phyloP scores from a whole-genome alignment of 2,113 vertebrate species.

The Dascyllus trimaculatus region DNA sequence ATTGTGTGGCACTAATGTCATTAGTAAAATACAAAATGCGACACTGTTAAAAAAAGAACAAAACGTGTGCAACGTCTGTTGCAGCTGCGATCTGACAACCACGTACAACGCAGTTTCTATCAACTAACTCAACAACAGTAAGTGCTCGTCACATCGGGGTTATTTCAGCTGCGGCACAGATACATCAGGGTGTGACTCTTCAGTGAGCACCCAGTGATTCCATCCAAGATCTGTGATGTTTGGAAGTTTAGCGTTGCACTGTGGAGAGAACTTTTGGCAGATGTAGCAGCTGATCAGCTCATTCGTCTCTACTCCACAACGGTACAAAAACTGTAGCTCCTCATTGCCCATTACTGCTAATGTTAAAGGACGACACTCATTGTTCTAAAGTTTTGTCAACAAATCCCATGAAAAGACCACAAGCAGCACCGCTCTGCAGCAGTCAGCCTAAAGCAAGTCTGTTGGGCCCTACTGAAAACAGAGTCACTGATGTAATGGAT shows the following conservation, averaged over 20 bases:
- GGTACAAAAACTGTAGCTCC: not conserved
- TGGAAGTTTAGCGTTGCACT: not conserved
- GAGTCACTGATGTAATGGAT: too few species aligned
- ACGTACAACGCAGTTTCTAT: not conserved
- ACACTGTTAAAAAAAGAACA: constrained; percentile 7
- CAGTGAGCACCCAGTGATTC: not conserved
- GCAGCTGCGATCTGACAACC: constrained; percentile 1
- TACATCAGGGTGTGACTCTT: not conserved
- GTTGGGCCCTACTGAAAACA: too few species aligned
- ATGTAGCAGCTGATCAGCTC: not conserved
- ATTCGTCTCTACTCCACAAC: not conserved
- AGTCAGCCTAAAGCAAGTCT: too few species aligned
- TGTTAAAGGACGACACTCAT: not conserved
- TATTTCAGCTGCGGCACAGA: constrained; percentile 7
- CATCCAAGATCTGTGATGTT: not conserved
- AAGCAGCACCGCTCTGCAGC: not conserved
- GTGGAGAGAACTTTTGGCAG: not conserved
- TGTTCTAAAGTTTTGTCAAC: not conserved
- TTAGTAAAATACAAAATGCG: constrained; percentile 58
- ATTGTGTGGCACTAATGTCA: constrained; percentile 7
- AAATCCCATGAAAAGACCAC: constrained; percentile 22
- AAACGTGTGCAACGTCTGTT: constrained; percentile 1
- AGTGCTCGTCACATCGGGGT: not conserved
- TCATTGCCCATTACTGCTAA: not conserved
- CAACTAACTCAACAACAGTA: constrained; percentile 6